Evolutionary conservation across 2,888 invertebrate genomes (phyloP).

Genomic region (Drosophila buzzatii): DNA sequence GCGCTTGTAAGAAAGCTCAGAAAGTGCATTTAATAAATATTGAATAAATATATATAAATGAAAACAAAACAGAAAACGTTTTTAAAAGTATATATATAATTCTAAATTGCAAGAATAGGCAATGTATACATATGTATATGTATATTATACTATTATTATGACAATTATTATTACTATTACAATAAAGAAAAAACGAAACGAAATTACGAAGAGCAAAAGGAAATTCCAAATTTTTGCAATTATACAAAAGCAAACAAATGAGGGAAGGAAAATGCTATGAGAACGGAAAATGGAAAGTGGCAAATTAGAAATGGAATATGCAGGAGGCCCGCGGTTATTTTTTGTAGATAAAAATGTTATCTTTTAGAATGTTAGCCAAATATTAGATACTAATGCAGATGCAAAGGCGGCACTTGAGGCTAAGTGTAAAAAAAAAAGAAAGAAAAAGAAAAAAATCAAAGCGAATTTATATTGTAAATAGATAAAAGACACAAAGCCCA

Average conservation of each 20-base stretch:
- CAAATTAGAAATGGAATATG: conserved; percentile 4
- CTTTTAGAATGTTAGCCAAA: conserved; percentile 79
- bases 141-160: conserved; percentile 66
- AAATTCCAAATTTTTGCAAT: conserved; percentile 59
- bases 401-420: conserved; percentile 41
- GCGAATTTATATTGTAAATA: conserved; percentile 81
- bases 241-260: conserved; percentile 47
- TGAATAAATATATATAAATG: conserved; percentile 49
- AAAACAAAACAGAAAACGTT: conserved; percentile 32
- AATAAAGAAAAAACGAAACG: conserved; percentile 59
- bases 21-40: conserved; percentile 82
- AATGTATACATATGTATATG: conserved; percentile 28
- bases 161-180: conserved; percentile 78
- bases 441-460: conserved; percentile 58
- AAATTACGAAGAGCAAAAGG: conserved; percentile 41
- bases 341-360: conserved; percentile 82
- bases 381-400: conserved; percentile 67
- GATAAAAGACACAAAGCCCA: conserved; percentile 52
- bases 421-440: conserved; percentile 27
- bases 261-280: conserved; percentile 18
- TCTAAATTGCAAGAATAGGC: conserved; percentile 40
- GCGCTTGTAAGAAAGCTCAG: conserved; percentile 84
- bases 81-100: conserved; percentile 49
- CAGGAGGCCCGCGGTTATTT: conserved; percentile 66
- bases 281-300: conserved; percentile 4